phyloP scores from a whole-genome alignment of 2,888 invertebrate genomes.

The Macrosiphum euphorbiae region DNA sequence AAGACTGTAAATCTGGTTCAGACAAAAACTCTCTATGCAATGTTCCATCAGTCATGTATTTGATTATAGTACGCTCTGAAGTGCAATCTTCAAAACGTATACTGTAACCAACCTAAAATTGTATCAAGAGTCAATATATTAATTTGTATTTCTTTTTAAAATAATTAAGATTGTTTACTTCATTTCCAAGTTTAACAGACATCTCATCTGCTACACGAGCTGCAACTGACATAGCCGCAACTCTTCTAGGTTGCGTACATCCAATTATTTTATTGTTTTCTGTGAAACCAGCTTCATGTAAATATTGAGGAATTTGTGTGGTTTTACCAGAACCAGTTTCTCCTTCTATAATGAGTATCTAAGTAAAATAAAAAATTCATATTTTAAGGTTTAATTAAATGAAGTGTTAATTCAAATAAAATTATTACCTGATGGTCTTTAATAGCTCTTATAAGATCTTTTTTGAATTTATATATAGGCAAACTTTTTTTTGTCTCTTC shows the following conservation, averaged over 20 bases:
- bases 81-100: conserved; percentile 99
- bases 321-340: conserved; percentile 99
- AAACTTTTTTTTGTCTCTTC: conserved; percentile 92
- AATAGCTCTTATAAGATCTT: conserved; percentile 92
- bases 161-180: conserved; percentile 81
- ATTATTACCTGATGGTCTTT: conserved; percentile 80
- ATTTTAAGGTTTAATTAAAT: neutral
- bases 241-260: conserved; percentile 96
- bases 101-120: conserved; percentile 75
- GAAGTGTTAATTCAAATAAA: conserved; percentile 13
- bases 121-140: neutral
- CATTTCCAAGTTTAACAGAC: conserved; percentile 94
- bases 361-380: conserved; percentile 66
- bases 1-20: conserved; percentile 95
- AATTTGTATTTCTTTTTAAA: neutral
- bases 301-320: conserved; percentile 98
- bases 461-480: conserved; percentile 93
- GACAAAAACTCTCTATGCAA: conserved; percentile 96
- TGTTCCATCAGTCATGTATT: conserved; percentile 99
- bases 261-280: conserved; percentile 89
- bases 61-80: conserved; percentile 94
- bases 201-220: conserved; percentile 98
- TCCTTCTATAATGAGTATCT: conserved; percentile 94
- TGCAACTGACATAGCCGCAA: conserved; percentile 99
- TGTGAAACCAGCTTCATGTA: conserved; percentile 93